These are phyloP conservation scores for Epicampocera succincta DNA, from an alignment of 2,888 invertebrate genomes.

Conservation along the genomic window DNA sequence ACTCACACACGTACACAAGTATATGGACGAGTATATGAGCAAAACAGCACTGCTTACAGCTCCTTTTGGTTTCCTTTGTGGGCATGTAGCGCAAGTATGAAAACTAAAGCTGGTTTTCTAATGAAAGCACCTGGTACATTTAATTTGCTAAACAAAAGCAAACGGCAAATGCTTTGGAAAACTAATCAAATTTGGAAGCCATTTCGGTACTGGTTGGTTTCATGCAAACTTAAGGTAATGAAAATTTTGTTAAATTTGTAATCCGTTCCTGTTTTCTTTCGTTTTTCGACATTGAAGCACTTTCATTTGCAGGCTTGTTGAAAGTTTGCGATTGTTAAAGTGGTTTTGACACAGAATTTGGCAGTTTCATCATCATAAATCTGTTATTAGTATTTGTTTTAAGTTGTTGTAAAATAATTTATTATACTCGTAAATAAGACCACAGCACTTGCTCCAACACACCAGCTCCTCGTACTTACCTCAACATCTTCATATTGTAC, in stretches of 20 bases:
- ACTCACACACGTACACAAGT: constrained; percentile 29
- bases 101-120: not conserved
- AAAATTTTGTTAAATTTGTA: constrained; percentile 13
- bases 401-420: constrained; percentile 43
- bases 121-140: constrained; percentile 51
- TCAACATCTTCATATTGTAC: no score
- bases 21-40: not conserved
- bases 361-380: constrained; percentile 62
- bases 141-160: constrained; percentile 9
- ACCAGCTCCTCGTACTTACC: no score
- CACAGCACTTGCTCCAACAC: constrained; percentile 1
- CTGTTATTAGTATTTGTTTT: constrained; percentile 33
- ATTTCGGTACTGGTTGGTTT: not conserved
- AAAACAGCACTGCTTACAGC: not conserved
- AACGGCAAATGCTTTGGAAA: not conserved
- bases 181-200: constrained; percentile 2
- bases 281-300: constrained; percentile 4
- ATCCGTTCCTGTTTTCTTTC: constrained; percentile 16
- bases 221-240: not conserved
- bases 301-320: not conserved
- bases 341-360: not conserved
- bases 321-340: constrained; percentile 23
- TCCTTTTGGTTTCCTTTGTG: not conserved
- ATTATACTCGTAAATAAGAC: constrained; percentile 48
- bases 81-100: not conserved